Percentiles rank a stretch among this genome's conserved stretches.
Evolutionary conservation across 2,113 vertebrate species (phyloP).

Genomic region (Peucedramus taeniatus): DNA sequence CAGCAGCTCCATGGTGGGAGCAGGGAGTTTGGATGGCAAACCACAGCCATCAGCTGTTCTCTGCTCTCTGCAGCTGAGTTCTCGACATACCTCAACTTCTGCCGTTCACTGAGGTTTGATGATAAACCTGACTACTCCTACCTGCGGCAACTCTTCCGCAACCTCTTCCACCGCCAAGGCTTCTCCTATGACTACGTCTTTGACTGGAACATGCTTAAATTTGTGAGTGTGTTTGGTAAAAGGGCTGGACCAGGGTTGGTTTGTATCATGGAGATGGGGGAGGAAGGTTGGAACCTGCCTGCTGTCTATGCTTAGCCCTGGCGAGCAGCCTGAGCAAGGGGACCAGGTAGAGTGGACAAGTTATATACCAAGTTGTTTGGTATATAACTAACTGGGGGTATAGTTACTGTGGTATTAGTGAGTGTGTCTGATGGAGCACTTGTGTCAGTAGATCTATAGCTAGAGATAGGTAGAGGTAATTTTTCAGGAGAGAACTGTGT

Average conservation of each 20-base stretch:
- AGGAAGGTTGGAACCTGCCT: not conserved
- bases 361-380: not conserved
- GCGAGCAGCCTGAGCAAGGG: not conserved
- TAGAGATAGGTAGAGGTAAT: not conserved
- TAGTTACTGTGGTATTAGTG: not conserved
- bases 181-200: conserved; percentile 98
- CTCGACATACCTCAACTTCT: conserved; percentile 97
- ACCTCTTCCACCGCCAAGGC: conserved; percentile 95
- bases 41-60: not conserved
- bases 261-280: not conserved
- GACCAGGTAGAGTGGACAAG: not conserved
- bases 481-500: not conserved
- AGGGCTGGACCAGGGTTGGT: not conserved
- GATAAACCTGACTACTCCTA: conserved; percentile 98
- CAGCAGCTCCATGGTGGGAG: not conserved
- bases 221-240: conserved; percentile 78
- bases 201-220: conserved; percentile 99
- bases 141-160: conserved; percentile 94
- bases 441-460: not conserved
- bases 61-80: conserved; percentile 82
- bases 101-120: conserved; percentile 95
- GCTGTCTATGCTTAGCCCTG: not conserved
- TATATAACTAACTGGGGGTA: not conserved
- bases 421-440: not conserved
- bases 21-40: not conserved